A percentile compares a stretch with the other conserved stretches of the same genome.
These are phyloP conservation scores for Drosophila truncata DNA, from an alignment of 1,140 invertebrate genomes.

Conservation along the genomic window DNA sequence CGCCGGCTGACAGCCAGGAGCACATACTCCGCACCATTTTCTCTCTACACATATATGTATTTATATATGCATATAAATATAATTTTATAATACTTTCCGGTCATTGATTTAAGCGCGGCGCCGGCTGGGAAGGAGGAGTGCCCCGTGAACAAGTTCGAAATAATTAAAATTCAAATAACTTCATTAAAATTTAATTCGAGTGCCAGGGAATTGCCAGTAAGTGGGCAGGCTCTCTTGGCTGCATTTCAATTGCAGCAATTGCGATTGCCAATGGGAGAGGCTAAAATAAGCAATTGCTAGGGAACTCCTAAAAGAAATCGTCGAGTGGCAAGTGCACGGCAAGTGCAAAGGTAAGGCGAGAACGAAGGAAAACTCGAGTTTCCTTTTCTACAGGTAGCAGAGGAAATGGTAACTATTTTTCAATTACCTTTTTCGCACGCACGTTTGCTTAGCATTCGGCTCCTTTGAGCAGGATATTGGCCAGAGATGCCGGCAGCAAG, in stretches of 20 bases:
- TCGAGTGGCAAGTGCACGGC: conserved; percentile 9
- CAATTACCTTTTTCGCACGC: conserved; percentile 82
- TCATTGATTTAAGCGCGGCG: conserved; percentile 56
- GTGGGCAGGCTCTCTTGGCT: conserved; percentile 42
- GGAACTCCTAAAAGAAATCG: conserved; percentile 29
- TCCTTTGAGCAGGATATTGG: conserved; percentile 56
- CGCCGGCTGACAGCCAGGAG: conserved; percentile 26
- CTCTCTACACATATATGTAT: background rate
- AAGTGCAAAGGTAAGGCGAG: conserved; percentile 21
- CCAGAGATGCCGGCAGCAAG: conserved; percentile 10
- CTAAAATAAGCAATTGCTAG: conserved; percentile 58
- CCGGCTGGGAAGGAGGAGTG: conserved; percentile 22
- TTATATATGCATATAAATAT: conserved; percentile 38
- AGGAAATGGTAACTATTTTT: conserved; percentile 80
- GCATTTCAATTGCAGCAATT: conserved; percentile 62
- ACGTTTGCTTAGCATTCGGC: conserved; percentile 78
- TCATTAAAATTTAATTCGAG: conserved; percentile 59
- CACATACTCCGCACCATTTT: conserved; percentile 7
- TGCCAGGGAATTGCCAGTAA: conserved; percentile 29
- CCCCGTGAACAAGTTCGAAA: conserved; percentile 13
- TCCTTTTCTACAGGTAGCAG: conserved; percentile 31
- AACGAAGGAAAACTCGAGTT: conserved; percentile 45
- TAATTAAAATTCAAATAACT: conserved; percentile 69
- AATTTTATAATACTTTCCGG: conserved; percentile 58
- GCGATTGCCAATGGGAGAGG: conserved; percentile 44